Conservation (phyloP, 1,140 invertebrate species). For the Lepidurus arcticus region DNA sequence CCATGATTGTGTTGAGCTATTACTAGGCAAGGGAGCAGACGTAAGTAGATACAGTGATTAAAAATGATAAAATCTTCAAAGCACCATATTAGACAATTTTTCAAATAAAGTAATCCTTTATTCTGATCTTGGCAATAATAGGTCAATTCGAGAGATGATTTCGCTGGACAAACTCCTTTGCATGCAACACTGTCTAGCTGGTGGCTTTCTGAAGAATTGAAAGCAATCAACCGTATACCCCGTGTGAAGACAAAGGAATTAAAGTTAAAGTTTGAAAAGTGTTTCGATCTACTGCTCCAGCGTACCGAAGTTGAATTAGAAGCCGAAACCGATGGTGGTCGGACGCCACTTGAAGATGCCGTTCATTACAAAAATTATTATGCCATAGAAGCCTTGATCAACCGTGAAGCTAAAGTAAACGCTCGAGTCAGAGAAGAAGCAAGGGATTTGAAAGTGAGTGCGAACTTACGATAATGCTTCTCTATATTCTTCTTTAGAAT, state of each 20-base stretch:
- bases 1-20: constrained; percentile 23
- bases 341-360: constrained; percentile 31
- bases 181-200: constrained; percentile 30
- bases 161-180: constrained; percentile 25
- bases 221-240: not conserved
- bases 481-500: not conserved
- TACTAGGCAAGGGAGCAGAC: constrained; percentile 28
- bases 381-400: constrained; percentile 27
- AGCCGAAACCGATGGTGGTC: constrained; percentile 30
- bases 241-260: no score
- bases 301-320: constrained; percentile 33
- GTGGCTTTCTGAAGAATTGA: constrained; percentile 22
- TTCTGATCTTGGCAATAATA: not conserved
- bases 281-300: constrained; percentile 31
- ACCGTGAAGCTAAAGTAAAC: constrained; percentile 25
- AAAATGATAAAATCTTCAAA: no score
- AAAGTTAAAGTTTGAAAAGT: no score
- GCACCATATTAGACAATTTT: not conserved
- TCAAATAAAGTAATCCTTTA: no score
- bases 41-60: constrained; percentile 27
- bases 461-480: not conserved
- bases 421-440: constrained; percentile 27
- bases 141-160: constrained; percentile 28
- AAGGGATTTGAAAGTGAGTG: constrained; percentile 19
- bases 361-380: constrained; percentile 20